phyloP scores from a whole-genome alignment of 2,113 vertebrate genomes.

The Prinia subflava region DNA sequence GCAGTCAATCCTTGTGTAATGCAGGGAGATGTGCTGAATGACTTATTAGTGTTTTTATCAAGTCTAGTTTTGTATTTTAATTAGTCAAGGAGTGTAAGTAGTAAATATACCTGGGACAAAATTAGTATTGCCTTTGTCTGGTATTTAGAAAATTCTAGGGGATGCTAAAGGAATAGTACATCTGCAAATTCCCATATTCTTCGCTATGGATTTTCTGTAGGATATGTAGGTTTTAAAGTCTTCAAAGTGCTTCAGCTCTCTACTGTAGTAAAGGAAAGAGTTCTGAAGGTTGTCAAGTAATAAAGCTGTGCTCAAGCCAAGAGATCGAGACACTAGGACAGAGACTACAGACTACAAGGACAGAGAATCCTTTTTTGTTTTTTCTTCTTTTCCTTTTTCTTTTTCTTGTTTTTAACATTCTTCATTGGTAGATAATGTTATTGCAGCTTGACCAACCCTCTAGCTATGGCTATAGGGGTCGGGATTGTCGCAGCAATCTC shows the following conservation, averaged over 20 bases:
- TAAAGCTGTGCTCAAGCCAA: neutral
- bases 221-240: neutral
- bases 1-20: neutral
- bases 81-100: conserved; percentile 3
- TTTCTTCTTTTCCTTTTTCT: neutral
- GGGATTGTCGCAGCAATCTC: conserved; percentile 96
- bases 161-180: neutral
- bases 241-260: neutral
- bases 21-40: neutral
- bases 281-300: neutral
- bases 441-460: conserved; percentile 71
- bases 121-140: neutral
- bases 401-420: neutral
- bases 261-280: neutral
- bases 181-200: neutral
- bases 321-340: neutral
- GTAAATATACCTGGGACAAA: neutral
- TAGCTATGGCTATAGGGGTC: conserved; percentile 94
- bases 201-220: neutral
- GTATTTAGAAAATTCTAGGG: neutral
- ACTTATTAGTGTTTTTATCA: neutral
- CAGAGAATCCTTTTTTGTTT: neutral
- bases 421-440: neutral
- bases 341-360: neutral
- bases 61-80: conserved; percentile 19